Evolutionary conservation across 2,888 invertebrate species (phyloP), one percentile per base, ranked within the genome.

Genomic region (Drosophila acutilabella): DNA sequence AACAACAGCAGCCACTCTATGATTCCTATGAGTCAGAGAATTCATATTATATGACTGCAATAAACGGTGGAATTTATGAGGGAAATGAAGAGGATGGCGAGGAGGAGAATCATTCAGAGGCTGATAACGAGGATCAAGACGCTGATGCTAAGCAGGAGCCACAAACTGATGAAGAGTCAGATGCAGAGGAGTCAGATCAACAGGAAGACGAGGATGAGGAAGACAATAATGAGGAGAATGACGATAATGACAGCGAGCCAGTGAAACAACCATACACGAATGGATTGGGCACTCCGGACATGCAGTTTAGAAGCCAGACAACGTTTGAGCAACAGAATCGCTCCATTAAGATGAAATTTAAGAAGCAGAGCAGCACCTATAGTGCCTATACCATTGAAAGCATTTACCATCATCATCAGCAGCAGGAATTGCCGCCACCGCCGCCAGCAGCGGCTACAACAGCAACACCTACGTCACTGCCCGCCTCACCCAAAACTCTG

Each of bases 271-370:
- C 40, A 4, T 71, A 78, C 52, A 69, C 71, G 13, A 80, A 86
- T 57, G 80, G 73, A n/a, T 54, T 54, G 4, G 30, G 30, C 30
- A 40, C 41, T 4, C 50, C 57, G n/a, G 53, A 62, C 23, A 91
- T 92, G 69, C 91, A 91, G 16, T 91, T 92, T 40, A 90, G 88
- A 47, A 90, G 90, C 33, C 90, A 92, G 61, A 87, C 90, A 4
- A 86, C 90, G 7, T 85, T 66, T 11, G 90, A 91, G 64, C 90
- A 91, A 47, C 91, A 91, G 70, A 92, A 91, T 67, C 91, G 92
- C 77, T 91, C 92, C 7, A 91, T 93, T 1, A 93, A 92, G 76
- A 92, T 93, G 42, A 92, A 92, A 69, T 93, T 92, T 48, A 92
- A 89, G 64, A 91, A 91, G 62, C 91, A 90, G 59, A 91, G 91